Evolutionary conservation across 1,140 invertebrate genomes (phyloP).

Genomic region (Argopecten irradians): DNA sequence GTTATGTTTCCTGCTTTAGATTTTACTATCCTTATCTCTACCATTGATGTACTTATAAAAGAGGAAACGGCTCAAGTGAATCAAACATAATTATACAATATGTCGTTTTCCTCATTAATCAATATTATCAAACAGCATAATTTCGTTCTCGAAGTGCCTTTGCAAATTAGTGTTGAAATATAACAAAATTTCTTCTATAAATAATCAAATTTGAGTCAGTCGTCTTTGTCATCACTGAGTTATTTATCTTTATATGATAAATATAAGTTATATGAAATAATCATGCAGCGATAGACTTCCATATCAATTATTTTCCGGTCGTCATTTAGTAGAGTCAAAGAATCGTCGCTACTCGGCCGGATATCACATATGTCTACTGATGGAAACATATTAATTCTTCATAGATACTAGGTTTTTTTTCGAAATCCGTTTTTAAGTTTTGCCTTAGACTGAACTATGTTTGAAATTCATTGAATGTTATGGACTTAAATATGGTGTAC

Average conservation of each 20-base stretch:
- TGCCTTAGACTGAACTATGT: no score
- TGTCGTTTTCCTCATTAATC: slow-evolving; percentile 7
- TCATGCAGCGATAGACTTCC: not conserved
- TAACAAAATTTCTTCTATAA: not conserved
- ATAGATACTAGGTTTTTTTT: no score
- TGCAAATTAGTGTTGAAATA: not conserved
- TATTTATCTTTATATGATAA: not conserved
- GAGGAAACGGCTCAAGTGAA: not conserved
- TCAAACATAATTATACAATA: not conserved
- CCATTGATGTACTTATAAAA: not conserved
- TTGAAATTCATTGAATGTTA: no score
- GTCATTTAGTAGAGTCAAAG: no score
- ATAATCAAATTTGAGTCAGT: slow-evolving; percentile 2
- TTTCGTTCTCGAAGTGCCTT: not conserved
- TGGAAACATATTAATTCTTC: no score
- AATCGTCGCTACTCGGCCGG: no score
- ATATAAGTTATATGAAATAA: not conserved
- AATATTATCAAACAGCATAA: not conserved
- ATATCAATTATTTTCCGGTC: no score
- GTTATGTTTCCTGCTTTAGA: not conserved
- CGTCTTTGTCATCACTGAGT: not conserved
- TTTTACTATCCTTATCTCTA: not conserved
- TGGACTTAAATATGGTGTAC: no score
- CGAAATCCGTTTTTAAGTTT: no score
- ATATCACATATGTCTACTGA: no score